Base-by-base conservation (phyloP, 2,113 vertebrate species). In the Emydura subglobosa region DNA sequence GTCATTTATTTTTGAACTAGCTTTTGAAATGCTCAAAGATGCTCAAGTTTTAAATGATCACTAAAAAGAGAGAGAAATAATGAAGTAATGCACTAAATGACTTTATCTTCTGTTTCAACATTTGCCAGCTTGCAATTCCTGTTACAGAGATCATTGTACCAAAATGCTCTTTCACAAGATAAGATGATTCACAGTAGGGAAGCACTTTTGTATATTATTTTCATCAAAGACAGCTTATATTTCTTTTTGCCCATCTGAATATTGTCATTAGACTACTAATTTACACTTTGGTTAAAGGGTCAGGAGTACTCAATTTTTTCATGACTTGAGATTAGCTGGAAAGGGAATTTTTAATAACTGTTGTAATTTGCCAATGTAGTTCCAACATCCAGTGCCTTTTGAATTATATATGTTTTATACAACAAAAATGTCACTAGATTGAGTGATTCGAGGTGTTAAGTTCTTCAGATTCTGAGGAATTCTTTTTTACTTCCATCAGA, bases 271-370 rank as follows among this genome's bases (percentile, higher is more conserved):
- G 94, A 88, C 90, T 97, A 91, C 94, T 98, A 98, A 98, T 98
- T 98, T 98, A 96, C 98, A 98, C 98, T 95, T 98, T 49, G 84
- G 90, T 80, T 93, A 97, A 98, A 98, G 94, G 98, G 97, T 98
- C 98, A 98, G 96, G 74, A 97, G 86, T 89, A 92, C 95, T 98
- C 91, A 44, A 95, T 94, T 97, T 98, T 98, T 97, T 97, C 94
- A 98, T 98, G 94, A 97, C 94, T 98, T 98, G 86, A 96, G 98
- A 98, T 97, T 97, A 98, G 97, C 96, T 97, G 97, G 92, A 98
- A 98, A 98, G 85, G 91, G 83, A 95, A 97, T 97, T 97, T 98
- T 98, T 98, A 98, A 98, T 98, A 98, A 97, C 91, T 88, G 93
- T 82, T 89, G 83, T 96, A 98, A 98, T 98, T 97, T 98, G 76